These are phyloP conservation scores for Sarcophaga variegata DNA, from an alignment of 2,888 invertebrate genomes.

Conservation along the genomic window DNA sequence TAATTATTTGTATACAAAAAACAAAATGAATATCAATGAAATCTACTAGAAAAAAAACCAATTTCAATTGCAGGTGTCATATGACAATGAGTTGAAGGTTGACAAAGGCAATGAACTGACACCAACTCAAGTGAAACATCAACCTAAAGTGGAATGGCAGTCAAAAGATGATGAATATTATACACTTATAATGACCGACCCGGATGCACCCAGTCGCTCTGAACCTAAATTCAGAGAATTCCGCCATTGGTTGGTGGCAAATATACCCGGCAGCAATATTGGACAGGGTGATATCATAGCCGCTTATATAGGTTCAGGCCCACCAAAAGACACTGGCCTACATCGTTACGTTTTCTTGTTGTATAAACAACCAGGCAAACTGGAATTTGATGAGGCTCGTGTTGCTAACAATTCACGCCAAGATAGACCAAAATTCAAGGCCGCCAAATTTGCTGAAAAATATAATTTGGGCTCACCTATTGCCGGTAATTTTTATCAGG, in stretches of 20 bases:
- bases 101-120: constrained; percentile 87
- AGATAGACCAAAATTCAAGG: constrained; percentile 84
- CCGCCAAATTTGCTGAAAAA: constrained; percentile 87
- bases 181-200: constrained; percentile 84
- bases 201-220: constrained; percentile 90
- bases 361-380: constrained; percentile 84
- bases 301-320: constrained; percentile 92
- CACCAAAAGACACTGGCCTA: constrained; percentile 87
- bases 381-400: constrained; percentile 83
- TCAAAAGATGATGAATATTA: constrained; percentile 71
- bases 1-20: no score
- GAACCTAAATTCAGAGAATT: constrained; percentile 91
- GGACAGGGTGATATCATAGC: constrained; percentile 88
- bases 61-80: constrained; percentile 61
- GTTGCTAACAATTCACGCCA: constrained; percentile 78
- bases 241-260: constrained; percentile 94
- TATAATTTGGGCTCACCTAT: constrained; percentile 88
- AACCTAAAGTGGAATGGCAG: constrained; percentile 73
- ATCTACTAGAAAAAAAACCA: no score
- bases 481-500: constrained; percentile 90
- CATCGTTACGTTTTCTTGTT: constrained; percentile 90
- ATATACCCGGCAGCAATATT: constrained; percentile 88
- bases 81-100: constrained; percentile 81
- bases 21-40: no score
- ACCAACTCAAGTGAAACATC: constrained; percentile 83